Base-by-base conservation (phyloP, 2,888 invertebrate genomes). In the Baronia brevicornis region DNA sequence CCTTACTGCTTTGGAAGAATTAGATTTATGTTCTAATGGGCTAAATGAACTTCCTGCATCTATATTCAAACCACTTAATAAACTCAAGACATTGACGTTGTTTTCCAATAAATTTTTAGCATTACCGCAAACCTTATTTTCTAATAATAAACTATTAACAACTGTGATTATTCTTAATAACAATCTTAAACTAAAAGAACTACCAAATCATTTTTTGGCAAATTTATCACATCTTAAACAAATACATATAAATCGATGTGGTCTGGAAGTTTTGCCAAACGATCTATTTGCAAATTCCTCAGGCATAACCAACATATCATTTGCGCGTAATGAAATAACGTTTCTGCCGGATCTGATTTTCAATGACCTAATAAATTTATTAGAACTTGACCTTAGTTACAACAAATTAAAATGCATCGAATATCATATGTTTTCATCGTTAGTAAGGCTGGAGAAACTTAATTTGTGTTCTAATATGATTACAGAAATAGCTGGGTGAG, bases 11-110 rank as follows among this genome's bases (percentile, higher is more conserved):
- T 72, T 94, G 3, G 78, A 85, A 47, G 86, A 87, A 42, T 75
- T 95, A 38, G 91, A 92, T 69, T 63, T 95, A 32, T 88, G 89
- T 46, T 73, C 85, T 6, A 93, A 92, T 61, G 80, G 85, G 28
- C 79, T 93, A 43, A 84, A 85, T 34, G 77, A 82, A 35, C 69
- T 94, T 28, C 87, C 89, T 0, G 60, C 80, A 4, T 86, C 87
- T 45, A 79, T 90, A 27, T 92, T 93, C 55, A 67, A 84, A 32
- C 77, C 86, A 38, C 67, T 92, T 32, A 73, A 67, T 14, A 89
- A 89, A 54, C 69, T 93, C 22, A 85, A 80, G 41, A 82, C 78
- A 38, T 66, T 95, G 22, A 89, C 90, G 55, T 73, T 94, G 39
- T 88, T 86, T 56, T 84, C 79, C n/a, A 93, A 92, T 54, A 86